Percentiles rank a stretch among this genome's conserved stretches.
Evolutionary conservation across 2,113 vertebrate species (phyloP).

Genomic region (Myocastor coypus): DNA sequence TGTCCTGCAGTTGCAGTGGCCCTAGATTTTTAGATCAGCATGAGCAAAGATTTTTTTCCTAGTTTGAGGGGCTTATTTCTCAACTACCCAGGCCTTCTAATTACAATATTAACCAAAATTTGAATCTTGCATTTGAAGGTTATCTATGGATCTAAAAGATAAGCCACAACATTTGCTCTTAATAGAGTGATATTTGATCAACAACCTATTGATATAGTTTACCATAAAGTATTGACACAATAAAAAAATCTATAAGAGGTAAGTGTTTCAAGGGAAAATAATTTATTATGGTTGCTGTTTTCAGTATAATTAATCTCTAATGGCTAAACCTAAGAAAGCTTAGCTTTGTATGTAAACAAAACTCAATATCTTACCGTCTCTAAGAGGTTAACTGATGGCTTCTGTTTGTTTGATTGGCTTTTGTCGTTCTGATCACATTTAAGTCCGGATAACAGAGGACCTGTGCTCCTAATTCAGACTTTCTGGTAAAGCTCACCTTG

Average conservation of each 20-base stretch:
- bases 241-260: constrained; percentile 23
- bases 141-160: background rate
- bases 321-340: constrained; percentile 7
- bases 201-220: background rate
- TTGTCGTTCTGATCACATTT: constrained; percentile 63
- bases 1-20: too few relatives aligned
- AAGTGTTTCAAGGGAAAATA: background rate
- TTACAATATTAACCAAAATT: background rate
- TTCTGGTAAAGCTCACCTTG: constrained; percentile 78
- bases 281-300: background rate
- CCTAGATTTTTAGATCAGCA: constrained; percentile 27
- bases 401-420: constrained; percentile 1
- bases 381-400: constrained; percentile 66
- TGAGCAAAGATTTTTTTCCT: background rate
- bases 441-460: constrained; percentile 76
- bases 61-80: background rate
- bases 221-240: background rate
- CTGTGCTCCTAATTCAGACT: constrained; percentile 77
- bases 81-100: background rate
- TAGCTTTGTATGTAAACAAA: constrained; percentile 56
- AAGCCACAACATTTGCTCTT: accelerated
- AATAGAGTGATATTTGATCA: constrained; percentile 16
- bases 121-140: constrained; percentile 56
- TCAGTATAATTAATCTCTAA: constrained; percentile 3
- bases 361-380: constrained; percentile 28